A percentile compares a stretch with the other conserved stretches of the same genome.
phyloP scores from a whole-genome alignment of 2,888 invertebrate genomes.

The Chironomus riparius region DNA sequence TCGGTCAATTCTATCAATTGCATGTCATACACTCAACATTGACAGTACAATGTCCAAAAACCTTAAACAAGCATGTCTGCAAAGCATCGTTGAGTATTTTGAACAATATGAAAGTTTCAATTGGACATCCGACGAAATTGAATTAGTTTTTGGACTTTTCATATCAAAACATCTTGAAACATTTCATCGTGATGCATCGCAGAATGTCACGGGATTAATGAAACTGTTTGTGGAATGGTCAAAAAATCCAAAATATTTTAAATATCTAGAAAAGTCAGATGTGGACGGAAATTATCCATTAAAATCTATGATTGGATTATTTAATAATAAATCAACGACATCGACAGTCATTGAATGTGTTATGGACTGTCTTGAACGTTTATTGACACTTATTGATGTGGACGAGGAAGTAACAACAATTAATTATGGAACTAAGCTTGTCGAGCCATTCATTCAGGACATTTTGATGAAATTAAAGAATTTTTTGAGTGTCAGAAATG shows the following conservation, averaged over 20 bases:
- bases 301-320: conserved; percentile 58
- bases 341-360: conserved; percentile 56
- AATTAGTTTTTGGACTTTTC: conserved; percentile 64
- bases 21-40: conserved; percentile 47
- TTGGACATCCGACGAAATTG: conserved; percentile 62
- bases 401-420: conserved; percentile 45
- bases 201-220: conserved; percentile 71
- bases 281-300: conserved; percentile 40
- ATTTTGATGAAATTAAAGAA: conserved; percentile 48
- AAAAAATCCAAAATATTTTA: conserved; percentile 66
- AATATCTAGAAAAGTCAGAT: conserved; percentile 54
- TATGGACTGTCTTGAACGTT: conserved; percentile 63
- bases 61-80: conserved; percentile 53
- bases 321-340: conserved; percentile 58
- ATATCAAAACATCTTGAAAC: conserved; percentile 73
- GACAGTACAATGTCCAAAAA: conserved; percentile 56
- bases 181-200: conserved; percentile 69
- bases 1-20: conserved; percentile 60
- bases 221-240: conserved; percentile 76
- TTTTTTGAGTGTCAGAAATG: conserved; percentile 51
- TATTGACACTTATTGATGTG: conserved; percentile 56
- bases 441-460: conserved; percentile 62
- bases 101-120: conserved; percentile 66
- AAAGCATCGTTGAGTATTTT: conserved; percentile 63
- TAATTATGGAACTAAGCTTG: conserved; percentile 63